Evolutionary conservation across 2,888 invertebrate species (phyloP), one percentile per base, ranked within the genome.

Genomic region (Neoaliturus tenellus): DNA sequence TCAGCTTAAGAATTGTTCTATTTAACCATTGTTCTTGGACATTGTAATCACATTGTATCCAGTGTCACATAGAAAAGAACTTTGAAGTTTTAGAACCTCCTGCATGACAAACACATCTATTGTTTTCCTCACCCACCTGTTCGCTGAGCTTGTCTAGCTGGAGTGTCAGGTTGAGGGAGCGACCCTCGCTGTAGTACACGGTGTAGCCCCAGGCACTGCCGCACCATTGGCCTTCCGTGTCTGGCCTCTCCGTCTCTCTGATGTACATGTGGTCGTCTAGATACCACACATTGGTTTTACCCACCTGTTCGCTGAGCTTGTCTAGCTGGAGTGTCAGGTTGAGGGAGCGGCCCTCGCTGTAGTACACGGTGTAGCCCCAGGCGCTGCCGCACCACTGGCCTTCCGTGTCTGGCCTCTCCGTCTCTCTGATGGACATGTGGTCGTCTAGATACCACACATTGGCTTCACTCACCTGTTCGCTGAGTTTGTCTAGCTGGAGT

Each of bases 311-410:
- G 88, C 95, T 94, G 81, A 95, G 91, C 87, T 94, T 93, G 88
- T 94, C 94, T 86, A 96, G 91, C 89, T 93, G 92, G 84, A 96
- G 91, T 10, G 95, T 95, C 90, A 96, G 92, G 90, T 96, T 96
- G 87, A 96, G 94, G 87, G 95, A 95, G 87, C 94, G 92, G 12
- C 95, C 95, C 91, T 96, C 96, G 90, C 96, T 96, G 92, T 96
- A 96, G 91, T 96, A 96, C 75, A 96, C 96, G 0, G 96, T 96
- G 90, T 96, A 96, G 6, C 96, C 96, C 95, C 95, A 95, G 0
- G 96, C 95, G 62, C 95, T 95, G 67, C 96, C 96, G 87, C 96
- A 96, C 96, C 96, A 96, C 90, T 95, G 95, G 8, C 96, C 96
- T 2, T 94, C 94, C 10, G 95, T 94, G 83, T 93, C 92, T 0